Conservation (phyloP, 1,140 invertebrate species). For the Hydropsyche tenuis region DNA sequence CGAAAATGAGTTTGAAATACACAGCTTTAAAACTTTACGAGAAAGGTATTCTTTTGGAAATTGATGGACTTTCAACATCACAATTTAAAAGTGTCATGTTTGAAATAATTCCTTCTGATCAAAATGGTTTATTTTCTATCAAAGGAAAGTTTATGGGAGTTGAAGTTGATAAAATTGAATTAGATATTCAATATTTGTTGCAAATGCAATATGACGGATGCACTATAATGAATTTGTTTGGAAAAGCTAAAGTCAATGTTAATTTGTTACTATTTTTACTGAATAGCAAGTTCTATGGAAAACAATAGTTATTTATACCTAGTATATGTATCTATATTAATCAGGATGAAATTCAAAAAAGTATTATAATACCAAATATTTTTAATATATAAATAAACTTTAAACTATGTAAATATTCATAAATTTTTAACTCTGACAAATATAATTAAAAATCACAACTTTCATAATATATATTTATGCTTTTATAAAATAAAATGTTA, state of each 20-base stretch:
- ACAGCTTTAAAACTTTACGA: slow-evolving; percentile 75
- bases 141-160: slow-evolving; percentile 83
- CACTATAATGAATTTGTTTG: slow-evolving; percentile 80
- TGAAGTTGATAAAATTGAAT: slow-evolving; percentile 76
- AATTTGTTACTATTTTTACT: slow-evolving; percentile 73
- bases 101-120: slow-evolving; percentile 75
- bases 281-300: slow-evolving; percentile 75
- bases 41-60: slow-evolving; percentile 76
- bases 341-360: not conserved
- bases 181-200: slow-evolving; percentile 78
- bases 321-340: not conserved
- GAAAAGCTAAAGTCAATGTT: slow-evolving; percentile 74
- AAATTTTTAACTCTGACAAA: not conserved
- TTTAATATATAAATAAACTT: slow-evolving; percentile 4
- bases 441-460: slow-evolving; percentile 1
- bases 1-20: slow-evolving; percentile 73
- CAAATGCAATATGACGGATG: slow-evolving; percentile 82
- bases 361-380: slow-evolving; percentile 1
- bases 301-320: slow-evolving; percentile 50
- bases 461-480: not conserved
- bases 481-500: not conserved
- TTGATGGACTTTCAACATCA: slow-evolving; percentile 70
- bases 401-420: slow-evolving; percentile 4
- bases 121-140: slow-evolving; percentile 74
- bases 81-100: slow-evolving; percentile 82